phyloP scores from a whole-genome alignment of 1,140 invertebrate genomes.

The Drosophila erecta region DNA sequence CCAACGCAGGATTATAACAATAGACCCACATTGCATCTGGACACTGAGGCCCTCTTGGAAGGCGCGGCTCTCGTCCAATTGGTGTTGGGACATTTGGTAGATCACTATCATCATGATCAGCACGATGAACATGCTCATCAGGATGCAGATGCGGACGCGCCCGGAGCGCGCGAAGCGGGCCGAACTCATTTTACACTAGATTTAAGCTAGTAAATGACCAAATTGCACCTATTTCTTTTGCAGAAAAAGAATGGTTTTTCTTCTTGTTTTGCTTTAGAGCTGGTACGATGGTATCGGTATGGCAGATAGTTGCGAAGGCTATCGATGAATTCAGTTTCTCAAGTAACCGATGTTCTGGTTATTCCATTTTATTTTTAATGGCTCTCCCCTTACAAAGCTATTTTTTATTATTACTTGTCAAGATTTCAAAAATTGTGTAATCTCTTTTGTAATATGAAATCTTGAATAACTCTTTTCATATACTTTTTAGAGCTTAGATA shows the following conservation, averaged over 20 bases:
- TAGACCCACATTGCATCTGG: slow-evolving; percentile 85
- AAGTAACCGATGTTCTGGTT: no score
- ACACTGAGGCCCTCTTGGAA: slow-evolving; percentile 85
- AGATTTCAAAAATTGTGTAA: no score
- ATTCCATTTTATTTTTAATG: no score
- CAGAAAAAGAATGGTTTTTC: slow-evolving; percentile 13
- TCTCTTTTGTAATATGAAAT: no score
- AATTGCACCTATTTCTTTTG: slow-evolving; percentile 22
- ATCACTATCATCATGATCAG: slow-evolving; percentile 85
- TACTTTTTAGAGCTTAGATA: no score
- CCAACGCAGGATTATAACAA: not conserved
- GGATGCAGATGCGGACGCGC: slow-evolving; percentile 85
- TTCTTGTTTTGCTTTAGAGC: not conserved
- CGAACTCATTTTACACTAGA: slow-evolving; percentile 76
- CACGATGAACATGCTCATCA: slow-evolving; percentile 84
- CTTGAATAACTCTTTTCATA: no score
- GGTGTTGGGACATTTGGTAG: slow-evolving; percentile 85
- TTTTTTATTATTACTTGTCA: no score
- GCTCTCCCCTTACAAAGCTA: no score
- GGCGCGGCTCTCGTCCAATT: slow-evolving; percentile 85
- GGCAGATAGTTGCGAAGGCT: no score
- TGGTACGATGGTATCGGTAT: slow-evolving; percentile 1
- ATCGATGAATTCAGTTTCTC: not conserved
- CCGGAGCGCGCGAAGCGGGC: slow-evolving; percentile 85
- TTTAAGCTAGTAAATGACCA: slow-evolving; percentile 19